phyloP scores from a whole-genome alignment of 2,797 vertebrate species.

The Taenioides sp. region DNA sequence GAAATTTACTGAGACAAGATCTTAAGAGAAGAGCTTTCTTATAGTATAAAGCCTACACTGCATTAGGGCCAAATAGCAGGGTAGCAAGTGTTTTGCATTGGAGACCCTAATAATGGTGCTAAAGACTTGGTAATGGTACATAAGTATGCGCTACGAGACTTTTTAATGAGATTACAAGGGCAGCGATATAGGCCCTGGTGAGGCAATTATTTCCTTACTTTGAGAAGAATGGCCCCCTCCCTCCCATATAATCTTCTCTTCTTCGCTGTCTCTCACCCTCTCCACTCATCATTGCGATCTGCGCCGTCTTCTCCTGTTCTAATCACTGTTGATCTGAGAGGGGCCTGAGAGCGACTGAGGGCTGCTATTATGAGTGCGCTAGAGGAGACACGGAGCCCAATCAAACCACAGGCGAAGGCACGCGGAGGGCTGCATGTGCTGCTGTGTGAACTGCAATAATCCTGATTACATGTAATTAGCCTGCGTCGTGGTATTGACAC shows the following conservation, averaged over 20 bases:
- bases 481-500: conserved; percentile 51
- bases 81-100: conserved; percentile 37
- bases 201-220: conserved; percentile 73
- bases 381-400: conserved; percentile 68
- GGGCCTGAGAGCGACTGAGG: conserved; percentile 66
- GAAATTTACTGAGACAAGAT: not conserved
- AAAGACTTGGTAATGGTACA: conserved; percentile 70
- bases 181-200: conserved; percentile 58
- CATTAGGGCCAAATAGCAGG: not conserved
- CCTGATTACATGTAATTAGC: conserved; percentile 74
- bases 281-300: conserved; percentile 60
- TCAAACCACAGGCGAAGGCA: conserved; percentile 68
- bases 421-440: conserved; percentile 66
- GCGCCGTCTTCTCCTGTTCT: conserved; percentile 68
- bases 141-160: conserved; percentile 68
- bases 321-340: conserved; percentile 72
- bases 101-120: conserved; percentile 65
- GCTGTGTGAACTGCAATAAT: conserved; percentile 52
- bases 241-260: conserved; percentile 60
- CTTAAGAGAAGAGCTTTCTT: not conserved
- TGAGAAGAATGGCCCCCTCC: conserved; percentile 56
- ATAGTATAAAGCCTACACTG: not conserved
- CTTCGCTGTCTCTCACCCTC: conserved; percentile 61
- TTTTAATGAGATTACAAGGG: conserved; percentile 77
- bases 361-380: conserved; percentile 69